Evolutionary conservation across 2,888 invertebrate genomes (phyloP).

Genomic region (Drosophila mayaguana): DNA sequence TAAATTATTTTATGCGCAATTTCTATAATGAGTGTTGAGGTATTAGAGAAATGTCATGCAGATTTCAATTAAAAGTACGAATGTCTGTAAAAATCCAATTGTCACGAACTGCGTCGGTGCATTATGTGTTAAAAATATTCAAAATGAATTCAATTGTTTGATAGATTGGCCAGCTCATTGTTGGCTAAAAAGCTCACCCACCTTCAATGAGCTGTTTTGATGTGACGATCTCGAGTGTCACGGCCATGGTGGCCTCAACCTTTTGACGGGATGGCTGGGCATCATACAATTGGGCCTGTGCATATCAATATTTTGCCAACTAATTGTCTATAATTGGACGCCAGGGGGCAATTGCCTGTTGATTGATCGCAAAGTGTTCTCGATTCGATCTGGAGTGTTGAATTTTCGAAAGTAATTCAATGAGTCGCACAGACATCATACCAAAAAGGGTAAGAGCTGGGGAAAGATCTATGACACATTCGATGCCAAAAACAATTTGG

Average conservation of each 20-base stretch:
- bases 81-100: conserved; percentile 32
- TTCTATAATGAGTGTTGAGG: neutral
- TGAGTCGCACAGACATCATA: conserved; percentile 7
- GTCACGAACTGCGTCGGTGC: conserved; percentile 35
- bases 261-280: conserved; percentile 44
- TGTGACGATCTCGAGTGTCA: conserved; percentile 56
- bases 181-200: conserved; percentile 55
- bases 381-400: conserved; percentile 47
- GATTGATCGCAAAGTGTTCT: conserved; percentile 68
- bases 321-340: conserved; percentile 71
- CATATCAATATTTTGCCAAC: conserved; percentile 71
- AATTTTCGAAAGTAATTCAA: conserved; percentile 39
- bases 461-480: conserved; percentile 15
- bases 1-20: conserved; percentile 21
- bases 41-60: conserved; percentile 13
- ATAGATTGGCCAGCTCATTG: conserved; percentile 49
- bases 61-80: conserved; percentile 43
- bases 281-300: conserved; percentile 24
- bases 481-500: neutral
- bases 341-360: conserved; percentile 54
- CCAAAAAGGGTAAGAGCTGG: conserved; percentile 19
- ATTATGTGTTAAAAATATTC: conserved; percentile 47
- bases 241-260: conserved; percentile 61
- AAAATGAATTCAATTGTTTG: conserved; percentile 62
- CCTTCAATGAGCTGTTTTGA: conserved; percentile 36